Conservation (phyloP, 1,140 invertebrate genomes). For the Aleiodes sp. region DNA sequence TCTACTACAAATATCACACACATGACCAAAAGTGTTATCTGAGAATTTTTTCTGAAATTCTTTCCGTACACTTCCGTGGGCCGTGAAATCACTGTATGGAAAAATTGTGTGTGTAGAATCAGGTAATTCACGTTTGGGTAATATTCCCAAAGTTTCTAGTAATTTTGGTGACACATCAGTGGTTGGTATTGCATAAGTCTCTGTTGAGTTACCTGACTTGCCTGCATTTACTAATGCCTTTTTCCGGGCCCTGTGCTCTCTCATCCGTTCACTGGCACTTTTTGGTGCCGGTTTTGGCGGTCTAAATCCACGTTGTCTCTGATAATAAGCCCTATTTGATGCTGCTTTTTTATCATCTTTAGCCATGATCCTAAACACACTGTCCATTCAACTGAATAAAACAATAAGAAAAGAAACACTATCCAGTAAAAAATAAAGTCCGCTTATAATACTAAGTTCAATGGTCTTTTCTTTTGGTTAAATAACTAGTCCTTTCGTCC, state of each 20-base stretch:
- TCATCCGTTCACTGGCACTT: neutral
- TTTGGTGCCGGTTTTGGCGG: neutral
- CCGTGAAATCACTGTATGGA: neutral
- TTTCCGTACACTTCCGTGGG: neutral
- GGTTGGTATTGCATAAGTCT: neutral
- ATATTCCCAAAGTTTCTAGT: neutral
- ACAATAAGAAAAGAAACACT: no score
- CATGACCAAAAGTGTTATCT: conserved; percentile 35
- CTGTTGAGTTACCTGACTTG: neutral
- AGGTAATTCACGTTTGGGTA: neutral
- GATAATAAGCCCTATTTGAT: neutral
- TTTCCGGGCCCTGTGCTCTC: neutral
- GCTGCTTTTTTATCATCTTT: neutral
- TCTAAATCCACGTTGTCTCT: neutral
- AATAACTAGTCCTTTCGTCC: no score
- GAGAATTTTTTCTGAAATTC: conserved; percentile 26
- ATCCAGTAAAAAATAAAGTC: no score
- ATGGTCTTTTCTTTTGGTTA: no score
- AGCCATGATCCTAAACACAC: no score
- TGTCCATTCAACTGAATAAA: no score
- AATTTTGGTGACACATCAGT: neutral
- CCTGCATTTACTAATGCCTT: neutral
- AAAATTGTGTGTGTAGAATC: neutral
- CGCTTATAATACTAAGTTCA: no score
- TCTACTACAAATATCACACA: conserved; percentile 38